Base-by-base conservation (phyloP, 2,113 vertebrate species). In the Circaetus gallicus region DNA sequence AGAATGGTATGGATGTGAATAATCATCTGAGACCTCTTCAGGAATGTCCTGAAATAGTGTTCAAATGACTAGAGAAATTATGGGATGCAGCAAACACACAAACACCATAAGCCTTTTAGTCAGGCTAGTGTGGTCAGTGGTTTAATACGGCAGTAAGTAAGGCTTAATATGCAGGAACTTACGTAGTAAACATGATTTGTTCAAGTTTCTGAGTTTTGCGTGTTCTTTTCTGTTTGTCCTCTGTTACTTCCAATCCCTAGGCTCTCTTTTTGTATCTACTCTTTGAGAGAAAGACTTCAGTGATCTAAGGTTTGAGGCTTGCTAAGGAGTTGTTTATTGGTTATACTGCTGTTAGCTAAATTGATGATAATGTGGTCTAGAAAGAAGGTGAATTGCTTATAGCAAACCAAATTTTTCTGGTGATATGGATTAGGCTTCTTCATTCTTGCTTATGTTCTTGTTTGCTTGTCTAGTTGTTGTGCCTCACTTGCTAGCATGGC, bases 11-110 rank as follows among this genome's bases (percentile, higher is more conserved):
- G 83, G 79, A 94, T 97, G 78, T 94, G 90, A 97, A 87, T 96
- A 95, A 96, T 95, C 89, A 92, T 88, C 69, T 20, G 74, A 90
- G 97, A 83, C 65, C 72, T 86, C 91, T 96, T 76, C 82, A 89
- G 92, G 94, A 97, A 98, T 97, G 98, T 98, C 96, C 96, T 98
- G 92, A 96, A 96, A 98, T 97, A 94, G 93, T 96, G 95, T 98
- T 98, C 97, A 97, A 95, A 97, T 98, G 82, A 97, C 95, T 79
- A 59, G 40, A 95, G 92, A 81, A 94, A 88, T 89, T 78, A 92
- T 20, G 59, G 90, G 90, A 95, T 90, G 91, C 72, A 81, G 91
- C 86, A 17, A 65, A 93, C 49, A 13, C 49, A 86, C 82, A 17
- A 65, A 94, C 49, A 13, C 49, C 31, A 50, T 58, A 34, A 91